Evolutionary conservation across 1,140 invertebrate genomes (phyloP), one percentile per base, ranked within the genome.

Genomic region (Conus ventricosus): DNA sequence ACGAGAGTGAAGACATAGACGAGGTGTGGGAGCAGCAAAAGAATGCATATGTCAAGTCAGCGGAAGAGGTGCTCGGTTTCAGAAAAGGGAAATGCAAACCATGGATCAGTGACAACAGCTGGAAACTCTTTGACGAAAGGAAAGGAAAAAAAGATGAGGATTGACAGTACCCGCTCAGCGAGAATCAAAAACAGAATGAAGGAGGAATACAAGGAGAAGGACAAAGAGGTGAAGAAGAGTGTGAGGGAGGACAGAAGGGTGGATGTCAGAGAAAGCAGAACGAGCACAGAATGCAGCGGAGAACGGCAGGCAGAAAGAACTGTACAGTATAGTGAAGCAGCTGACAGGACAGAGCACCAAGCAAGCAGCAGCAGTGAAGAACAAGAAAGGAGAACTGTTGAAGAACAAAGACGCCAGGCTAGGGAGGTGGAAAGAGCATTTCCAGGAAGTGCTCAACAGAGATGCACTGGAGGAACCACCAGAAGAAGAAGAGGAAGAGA

Each of bases 351-450:
- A 71, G 63, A 15, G 63, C 63, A 71, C 15, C 63, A 71, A n/a
- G 63, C 63, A 71, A 71, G 63, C 63, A 71, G 63, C 63, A 71
- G 63, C 63, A 71, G 63, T 71, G 63, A 71, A 71, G 63, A 71
- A n/a, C 63, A 71, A 71, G 63, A n/a, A 71, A 1, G 63, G 63
- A 71, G 4, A 71, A n/a, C 63, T 71, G 63, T n/a, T 71, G 63
- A 71, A 71, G 63, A 71, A 71, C 63, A 71, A 71, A 71, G 63
- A 71, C 15, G 63, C 63, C 15, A 71, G 63, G n/a, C 63, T 71
- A 15, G n/a, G n/a, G n/a, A 71, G 63, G 63, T 71, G 63, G 63
- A 71, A 71, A n/a, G 63, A 71, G 4, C 63, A 71, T n/a, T 71
- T 71, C n/a, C 15, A 71, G 63, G 63, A 71, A 71, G 63, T 71